phyloP scores from a whole-genome alignment of 2,113 vertebrate species.

The Mystacornis crossleyi region DNA sequence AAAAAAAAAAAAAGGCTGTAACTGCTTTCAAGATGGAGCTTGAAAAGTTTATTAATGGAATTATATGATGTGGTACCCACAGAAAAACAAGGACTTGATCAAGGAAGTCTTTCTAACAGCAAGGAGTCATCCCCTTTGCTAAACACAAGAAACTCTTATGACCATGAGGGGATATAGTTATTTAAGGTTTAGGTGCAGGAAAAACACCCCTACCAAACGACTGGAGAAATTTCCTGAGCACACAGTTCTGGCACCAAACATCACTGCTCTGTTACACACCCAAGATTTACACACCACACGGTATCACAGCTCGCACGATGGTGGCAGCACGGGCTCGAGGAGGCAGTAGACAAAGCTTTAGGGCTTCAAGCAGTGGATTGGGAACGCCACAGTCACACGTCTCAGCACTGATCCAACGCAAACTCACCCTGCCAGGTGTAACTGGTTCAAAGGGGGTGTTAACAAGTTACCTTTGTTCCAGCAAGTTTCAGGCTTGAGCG shows the following conservation, averaged over 20 bases:
- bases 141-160: neutral
- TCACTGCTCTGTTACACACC: neutral
- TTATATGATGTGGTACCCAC: neutral
- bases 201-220: neutral
- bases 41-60: neutral
- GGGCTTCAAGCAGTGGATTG: neutral
- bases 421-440: conserved; percentile 1
- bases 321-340: fast-evolving
- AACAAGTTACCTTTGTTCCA: neutral
- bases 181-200: neutral
- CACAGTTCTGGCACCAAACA: neutral
- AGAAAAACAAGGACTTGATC: neutral
- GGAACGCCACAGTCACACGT: neutral
- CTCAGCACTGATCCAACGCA: neutral
- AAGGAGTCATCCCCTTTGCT: neutral
- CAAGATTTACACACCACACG: neutral
- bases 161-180: neutral
- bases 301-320: fast-evolving
- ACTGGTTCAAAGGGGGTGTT: neutral
- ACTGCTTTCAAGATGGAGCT: neutral
- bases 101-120: neutral
- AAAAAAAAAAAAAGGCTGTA: neutral
- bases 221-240: neutral
- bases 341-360: neutral
- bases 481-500: neutral